These are phyloP conservation scores for Conopomorpha cramerella DNA, from an alignment of 1,140 invertebrate species.

Conservation along the genomic window DNA sequence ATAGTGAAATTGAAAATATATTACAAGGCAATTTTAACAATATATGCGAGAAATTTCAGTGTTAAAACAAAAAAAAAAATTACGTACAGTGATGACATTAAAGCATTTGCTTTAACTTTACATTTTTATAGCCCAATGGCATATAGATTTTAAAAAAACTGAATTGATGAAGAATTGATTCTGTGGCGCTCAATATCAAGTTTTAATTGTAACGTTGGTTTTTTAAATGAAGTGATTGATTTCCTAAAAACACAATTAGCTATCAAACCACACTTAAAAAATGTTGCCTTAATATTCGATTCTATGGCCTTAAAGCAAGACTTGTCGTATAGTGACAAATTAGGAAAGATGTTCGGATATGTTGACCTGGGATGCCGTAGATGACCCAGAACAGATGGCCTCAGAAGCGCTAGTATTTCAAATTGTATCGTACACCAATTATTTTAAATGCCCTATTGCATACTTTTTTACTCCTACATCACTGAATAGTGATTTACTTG, in stretches of 20 bases:
- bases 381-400: constrained; percentile 9
- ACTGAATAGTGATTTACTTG: constrained; percentile 8
- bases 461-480: constrained; percentile 10
- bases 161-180: constrained; percentile 4
- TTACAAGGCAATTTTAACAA: background rate
- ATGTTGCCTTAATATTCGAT: constrained; percentile 16
- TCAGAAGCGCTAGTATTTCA: constrained; percentile 4
- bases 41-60: background rate
- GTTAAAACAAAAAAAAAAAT: background rate
- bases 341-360: constrained; percentile 12
- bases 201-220: constrained; percentile 7
- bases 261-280: constrained; percentile 6
- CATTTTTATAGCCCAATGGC: constrained; percentile 8
- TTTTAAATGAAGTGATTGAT: constrained; percentile 6
- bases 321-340: constrained; percentile 11
- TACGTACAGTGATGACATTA: constrained; percentile 5
- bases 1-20: background rate
- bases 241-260: background rate
- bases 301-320: constrained; percentile 14
- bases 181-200: constrained; percentile 1
- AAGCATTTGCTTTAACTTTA: constrained; percentile 8
- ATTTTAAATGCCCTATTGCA: constrained; percentile 5
- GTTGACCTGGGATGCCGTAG: constrained; percentile 10
- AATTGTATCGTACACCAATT: constrained; percentile 2
- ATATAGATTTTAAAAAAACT: constrained; percentile 7